Conservation (phyloP, 2,113 vertebrate genomes). For the Mustelus asterias region DNA sequence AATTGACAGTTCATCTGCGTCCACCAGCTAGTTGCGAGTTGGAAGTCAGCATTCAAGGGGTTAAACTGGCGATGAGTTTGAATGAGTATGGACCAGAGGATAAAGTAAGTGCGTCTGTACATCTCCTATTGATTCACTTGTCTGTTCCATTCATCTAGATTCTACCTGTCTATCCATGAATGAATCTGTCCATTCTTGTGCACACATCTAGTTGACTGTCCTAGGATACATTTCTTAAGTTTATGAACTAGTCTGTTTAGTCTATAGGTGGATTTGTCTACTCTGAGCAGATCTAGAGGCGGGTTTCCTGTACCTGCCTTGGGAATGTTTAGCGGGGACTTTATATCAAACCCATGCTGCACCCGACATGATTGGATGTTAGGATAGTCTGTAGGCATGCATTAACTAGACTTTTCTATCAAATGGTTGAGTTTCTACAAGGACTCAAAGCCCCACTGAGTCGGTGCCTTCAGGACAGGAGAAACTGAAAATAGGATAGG, state of each 20-base stretch:
- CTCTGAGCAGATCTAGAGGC: too few species aligned
- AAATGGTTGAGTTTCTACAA: neutral
- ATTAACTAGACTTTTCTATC: neutral
- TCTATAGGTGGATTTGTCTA: too few species aligned
- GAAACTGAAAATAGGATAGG: neutral
- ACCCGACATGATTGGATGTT: neutral
- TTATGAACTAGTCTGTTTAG: too few species aligned
- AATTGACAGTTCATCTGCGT: constrained; percentile 84
- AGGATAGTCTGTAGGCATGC: neutral
- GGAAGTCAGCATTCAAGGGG: constrained; percentile 83
- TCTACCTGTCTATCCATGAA: neutral
- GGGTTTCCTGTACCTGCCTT: too few species aligned
- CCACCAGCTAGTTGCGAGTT: constrained; percentile 87
- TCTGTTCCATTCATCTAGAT: neutral
- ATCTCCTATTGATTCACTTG: neutral
- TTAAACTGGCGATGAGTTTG: constrained; percentile 82
- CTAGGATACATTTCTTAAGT: neutral
- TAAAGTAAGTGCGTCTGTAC: constrained; percentile 51
- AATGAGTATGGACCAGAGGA: constrained; percentile 67
- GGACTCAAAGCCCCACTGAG: neutral
- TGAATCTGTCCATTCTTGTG: neutral
- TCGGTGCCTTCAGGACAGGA: neutral
- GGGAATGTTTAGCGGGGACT: too few species aligned
- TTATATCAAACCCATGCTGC: neutral
- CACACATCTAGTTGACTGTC: neutral